A percentile compares a stretch with the other conserved stretches of the same genome.
Conservation (phyloP, 1,140 invertebrate genomes). For the Neelides sp. region DNA sequence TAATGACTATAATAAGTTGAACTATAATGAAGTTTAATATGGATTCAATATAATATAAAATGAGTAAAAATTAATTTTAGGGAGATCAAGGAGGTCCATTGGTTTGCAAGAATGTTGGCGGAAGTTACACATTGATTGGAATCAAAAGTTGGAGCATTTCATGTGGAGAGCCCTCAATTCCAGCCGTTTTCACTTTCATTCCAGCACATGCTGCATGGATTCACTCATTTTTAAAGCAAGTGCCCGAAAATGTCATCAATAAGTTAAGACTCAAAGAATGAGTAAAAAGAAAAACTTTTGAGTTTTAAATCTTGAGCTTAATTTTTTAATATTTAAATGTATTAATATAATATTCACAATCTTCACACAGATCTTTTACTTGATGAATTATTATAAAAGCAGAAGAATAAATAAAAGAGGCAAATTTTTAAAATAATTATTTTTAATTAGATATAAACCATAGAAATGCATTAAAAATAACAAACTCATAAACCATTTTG, state of each 20-base stretch:
- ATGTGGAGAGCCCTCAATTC: not conserved
- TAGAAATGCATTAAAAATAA: no score
- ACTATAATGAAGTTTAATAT: not conserved
- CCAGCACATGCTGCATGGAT: constrained; percentile 12
- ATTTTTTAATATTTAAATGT: constrained; percentile 12
- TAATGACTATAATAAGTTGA: no score
- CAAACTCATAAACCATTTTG: no score
- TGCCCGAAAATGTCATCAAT: not conserved
- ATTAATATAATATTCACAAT: constrained; percentile 11
- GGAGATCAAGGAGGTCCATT: constrained; percentile 10
- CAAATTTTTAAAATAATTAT: no score
- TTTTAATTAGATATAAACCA: no score
- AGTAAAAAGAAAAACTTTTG: no score
- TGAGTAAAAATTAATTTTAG: constrained; percentile 3
- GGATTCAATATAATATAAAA: not conserved
- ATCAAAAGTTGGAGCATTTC: constrained; percentile 2
- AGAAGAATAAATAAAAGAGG: no score
- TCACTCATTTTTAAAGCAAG: constrained; percentile 2
- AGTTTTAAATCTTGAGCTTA: constrained; percentile 2
- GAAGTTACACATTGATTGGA: constrained; percentile 15
- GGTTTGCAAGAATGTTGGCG: constrained; percentile 4
- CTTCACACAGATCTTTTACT: constrained; percentile 16
- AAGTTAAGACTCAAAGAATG: not conserved
- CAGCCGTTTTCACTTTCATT: constrained; percentile 9
- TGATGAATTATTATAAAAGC: constrained; percentile 10